These are phyloP conservation scores for Antechinus flavipes DNA, from an alignment of 2,113 vertebrate species.

Conservation along the genomic window DNA sequence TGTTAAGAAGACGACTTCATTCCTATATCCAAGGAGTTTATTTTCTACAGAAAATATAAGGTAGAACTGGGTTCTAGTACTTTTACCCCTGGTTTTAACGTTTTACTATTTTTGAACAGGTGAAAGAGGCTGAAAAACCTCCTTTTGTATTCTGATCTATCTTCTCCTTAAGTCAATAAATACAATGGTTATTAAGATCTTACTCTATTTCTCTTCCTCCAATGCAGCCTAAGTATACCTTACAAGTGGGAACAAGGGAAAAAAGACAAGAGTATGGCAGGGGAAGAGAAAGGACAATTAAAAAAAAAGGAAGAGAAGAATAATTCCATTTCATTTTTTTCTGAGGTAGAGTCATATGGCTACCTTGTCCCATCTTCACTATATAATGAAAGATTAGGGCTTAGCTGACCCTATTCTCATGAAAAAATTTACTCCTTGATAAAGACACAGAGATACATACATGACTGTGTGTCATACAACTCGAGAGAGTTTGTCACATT, in stretches of 20 bases:
- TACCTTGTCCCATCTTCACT: not conserved
- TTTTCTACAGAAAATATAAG: not conserved
- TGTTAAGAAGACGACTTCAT: not conserved
- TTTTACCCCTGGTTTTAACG: not conserved
- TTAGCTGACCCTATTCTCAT: not conserved
- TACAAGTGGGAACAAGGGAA: not conserved
- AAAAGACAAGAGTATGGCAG: not conserved
- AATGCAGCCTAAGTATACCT: not conserved
- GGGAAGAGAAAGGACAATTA: not conserved
- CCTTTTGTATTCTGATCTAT: not conserved
- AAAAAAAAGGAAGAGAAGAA: not conserved
- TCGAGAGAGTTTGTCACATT: not conserved
- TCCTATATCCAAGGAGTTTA: not conserved
- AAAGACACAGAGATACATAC: constrained; percentile 31
- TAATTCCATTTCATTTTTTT: not conserved
- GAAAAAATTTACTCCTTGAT: constrained; percentile 1
- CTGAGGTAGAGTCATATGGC: not conserved
- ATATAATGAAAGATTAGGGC: constrained; percentile 16
- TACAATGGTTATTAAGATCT: not conserved
- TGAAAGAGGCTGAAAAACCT: not conserved
- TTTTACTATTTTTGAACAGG: constrained; percentile 12
- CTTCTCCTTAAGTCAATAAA: not conserved
- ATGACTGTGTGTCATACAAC: not conserved
- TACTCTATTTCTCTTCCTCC: not conserved
- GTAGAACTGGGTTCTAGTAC: not conserved